phyloP scores from a whole-genome alignment of 2,113 vertebrate species.

The Carollia perspicillata region DNA sequence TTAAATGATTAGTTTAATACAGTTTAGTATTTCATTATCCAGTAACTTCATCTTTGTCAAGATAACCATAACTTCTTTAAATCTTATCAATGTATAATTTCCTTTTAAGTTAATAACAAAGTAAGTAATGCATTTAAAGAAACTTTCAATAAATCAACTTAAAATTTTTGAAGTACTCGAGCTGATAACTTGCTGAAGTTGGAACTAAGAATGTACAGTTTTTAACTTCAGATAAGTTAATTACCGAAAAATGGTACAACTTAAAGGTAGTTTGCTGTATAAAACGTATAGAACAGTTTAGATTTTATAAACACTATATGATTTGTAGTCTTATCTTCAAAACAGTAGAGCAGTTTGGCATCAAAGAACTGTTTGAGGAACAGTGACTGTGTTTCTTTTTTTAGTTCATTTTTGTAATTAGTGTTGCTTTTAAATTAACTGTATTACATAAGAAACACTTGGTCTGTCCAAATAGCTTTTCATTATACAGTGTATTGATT shows the following conservation, averaged over 20 bases:
- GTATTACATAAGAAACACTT: neutral
- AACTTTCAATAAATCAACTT: neutral
- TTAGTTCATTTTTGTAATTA: neutral
- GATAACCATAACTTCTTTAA: neutral
- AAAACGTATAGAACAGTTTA: neutral
- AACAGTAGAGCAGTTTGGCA: neutral
- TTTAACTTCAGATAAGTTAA: constrained; percentile 11
- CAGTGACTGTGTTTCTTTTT: neutral
- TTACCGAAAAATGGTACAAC: neutral
- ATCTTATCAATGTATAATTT: neutral
- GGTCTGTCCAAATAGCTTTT: neutral
- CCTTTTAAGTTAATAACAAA: neutral
- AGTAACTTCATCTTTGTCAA: constrained; percentile 39
- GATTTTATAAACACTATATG: neutral
- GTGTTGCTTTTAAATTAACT: neutral
- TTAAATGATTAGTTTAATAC: constrained; percentile 19
- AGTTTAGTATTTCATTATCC: neutral
- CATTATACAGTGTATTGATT: neutral
- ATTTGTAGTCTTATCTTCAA: constrained; percentile 8
- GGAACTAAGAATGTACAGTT: neutral
- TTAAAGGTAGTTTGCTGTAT: neutral
- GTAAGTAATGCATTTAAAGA: neutral
- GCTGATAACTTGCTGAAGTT: constrained; percentile 4
- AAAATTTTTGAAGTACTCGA: neutral
- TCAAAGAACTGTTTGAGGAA: neutral